Evolutionary conservation across 2,888 invertebrate genomes (phyloP), one percentile per base, ranked within the genome.

Genomic region (Drosophila engyochracea): DNA sequence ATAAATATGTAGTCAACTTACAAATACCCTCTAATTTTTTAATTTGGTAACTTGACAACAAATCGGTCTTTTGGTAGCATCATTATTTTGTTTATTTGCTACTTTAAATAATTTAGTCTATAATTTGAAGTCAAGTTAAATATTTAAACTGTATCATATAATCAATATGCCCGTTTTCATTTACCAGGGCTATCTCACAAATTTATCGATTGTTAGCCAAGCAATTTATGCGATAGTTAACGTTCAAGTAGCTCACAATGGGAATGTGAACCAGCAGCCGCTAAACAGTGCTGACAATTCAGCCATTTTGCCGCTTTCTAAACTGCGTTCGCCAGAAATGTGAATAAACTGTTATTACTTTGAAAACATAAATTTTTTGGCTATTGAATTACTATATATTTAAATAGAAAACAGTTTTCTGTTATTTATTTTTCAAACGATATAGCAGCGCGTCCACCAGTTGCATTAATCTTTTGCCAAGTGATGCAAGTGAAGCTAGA

Each of bases 381-480:
- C 22, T 47, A 22, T 25, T 25, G 16, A 47, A 47, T 25, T 16
- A 47, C 4, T 9, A 47, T 4, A 47, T 47, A 25, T 47, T 47
- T 4, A 9, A 9, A 25, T 9, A 25, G 9, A 16, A 16, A 47
- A 9, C 14, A 3, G 6, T 25, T 25, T 55, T 10, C 2, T 2
- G 2, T 22, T 55, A 12, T 61, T 72, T 71, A 91, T 75, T 91
- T 92, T 81, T 92, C 89, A 92, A 95, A 96, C 25, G 95, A 95
- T 85, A 96, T 94, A 69, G 94, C 94, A 52, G 96, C 92, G 87
- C 94, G 95, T 30, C 96, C 96, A 74, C 95, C 94, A 19, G 94
- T 93, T 69, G 94, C 83, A 91, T 97, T 97, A 1, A 97, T 95
- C 62, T 94, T 94, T 72, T 96, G 93, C 97, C 92, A 92, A 33